Conservation (phyloP, 2,113 vertebrate species). For the Anolis carolinensis region DNA sequence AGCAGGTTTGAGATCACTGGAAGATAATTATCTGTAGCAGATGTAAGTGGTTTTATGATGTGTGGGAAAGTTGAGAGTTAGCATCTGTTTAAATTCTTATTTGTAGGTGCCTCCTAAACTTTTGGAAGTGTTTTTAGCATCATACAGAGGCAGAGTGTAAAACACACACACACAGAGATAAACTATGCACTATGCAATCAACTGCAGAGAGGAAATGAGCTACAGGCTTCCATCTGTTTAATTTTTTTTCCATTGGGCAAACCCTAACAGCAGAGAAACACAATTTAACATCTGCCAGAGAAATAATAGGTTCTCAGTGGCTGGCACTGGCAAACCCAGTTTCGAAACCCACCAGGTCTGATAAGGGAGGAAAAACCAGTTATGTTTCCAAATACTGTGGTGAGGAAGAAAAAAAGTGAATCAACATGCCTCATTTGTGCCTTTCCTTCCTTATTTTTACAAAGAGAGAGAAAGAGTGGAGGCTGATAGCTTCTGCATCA, state of each 20-base stretch:
- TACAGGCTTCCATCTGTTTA: conserved; percentile 15
- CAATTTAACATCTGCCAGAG: conserved; percentile 5
- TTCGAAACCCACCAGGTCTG: not conserved
- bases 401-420: not conserved
- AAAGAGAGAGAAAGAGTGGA: not conserved
- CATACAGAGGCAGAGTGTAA: not conserved
- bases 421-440: not conserved
- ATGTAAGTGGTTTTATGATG: not conserved
- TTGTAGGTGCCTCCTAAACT: not conserved
- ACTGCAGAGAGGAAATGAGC: not conserved
- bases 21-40: not conserved
- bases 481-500: no score
- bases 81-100: not conserved
- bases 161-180: not conserved
- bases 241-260: not conserved
- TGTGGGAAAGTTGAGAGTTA: not conserved
- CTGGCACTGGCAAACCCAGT: not conserved
- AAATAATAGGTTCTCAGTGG: conserved; percentile 10
- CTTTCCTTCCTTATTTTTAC: not conserved
- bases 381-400: not conserved
- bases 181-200: not conserved
- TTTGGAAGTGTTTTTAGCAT: not conserved
- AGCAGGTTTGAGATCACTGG: not conserved
- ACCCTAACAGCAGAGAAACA: not conserved
- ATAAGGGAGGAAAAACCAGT: not conserved